Base-by-base conservation (phyloP, 64 coral and sea anemone species). In the Actinia tenebrosa region DNA sequence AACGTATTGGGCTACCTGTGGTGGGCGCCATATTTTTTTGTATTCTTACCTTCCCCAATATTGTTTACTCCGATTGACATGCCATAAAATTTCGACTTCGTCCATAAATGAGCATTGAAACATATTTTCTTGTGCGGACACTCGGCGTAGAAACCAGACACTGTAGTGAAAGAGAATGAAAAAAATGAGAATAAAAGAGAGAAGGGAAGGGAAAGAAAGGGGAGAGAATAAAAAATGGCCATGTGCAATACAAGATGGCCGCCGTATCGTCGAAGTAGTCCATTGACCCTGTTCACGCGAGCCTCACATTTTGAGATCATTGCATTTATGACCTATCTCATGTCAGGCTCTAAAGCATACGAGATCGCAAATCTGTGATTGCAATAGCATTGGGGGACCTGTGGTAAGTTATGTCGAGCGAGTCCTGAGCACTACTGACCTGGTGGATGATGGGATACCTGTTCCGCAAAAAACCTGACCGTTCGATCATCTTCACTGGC, bases 11-110 rank as follows among this genome's bases (percentile, higher is more conserved):
- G 6, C 22, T 66, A 23, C 63, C 63, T 66, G 63, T 66, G 63
- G 63, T 66, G 63, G 19, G n/a, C 20, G 22, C 10, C 63, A 66
- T 25, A 42, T 42, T 75, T 71, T 9, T 42, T 42, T 3, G 26
- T 42, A 0, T 9, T 13, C n/a, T 98, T 79, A 99, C 97, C 97
- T 88, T 88, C 97, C 84, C 97, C 97, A 62, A 90, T 84, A 53
- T 92, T 95, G 77, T 88, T 93, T 20, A 99, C 97, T 60, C 97
- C 97, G 15, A 99, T 99, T 37, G 97, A 99, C 97, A 99, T 99
- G 30, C 97, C 97, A 55, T 99, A 99, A 60, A 99, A 99, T 44
- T 95, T 99, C 4, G 97, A 99, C 56, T 95, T 99, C 13, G 97
- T 99, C 97, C 97, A 99, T 87, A 99, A 69, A 55, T 94, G 91